Evolutionary conservation across 2,113 vertebrate species (phyloP), one percentile per base, ranked within the genome.

Genomic region (Hippocampus comes): DNA sequence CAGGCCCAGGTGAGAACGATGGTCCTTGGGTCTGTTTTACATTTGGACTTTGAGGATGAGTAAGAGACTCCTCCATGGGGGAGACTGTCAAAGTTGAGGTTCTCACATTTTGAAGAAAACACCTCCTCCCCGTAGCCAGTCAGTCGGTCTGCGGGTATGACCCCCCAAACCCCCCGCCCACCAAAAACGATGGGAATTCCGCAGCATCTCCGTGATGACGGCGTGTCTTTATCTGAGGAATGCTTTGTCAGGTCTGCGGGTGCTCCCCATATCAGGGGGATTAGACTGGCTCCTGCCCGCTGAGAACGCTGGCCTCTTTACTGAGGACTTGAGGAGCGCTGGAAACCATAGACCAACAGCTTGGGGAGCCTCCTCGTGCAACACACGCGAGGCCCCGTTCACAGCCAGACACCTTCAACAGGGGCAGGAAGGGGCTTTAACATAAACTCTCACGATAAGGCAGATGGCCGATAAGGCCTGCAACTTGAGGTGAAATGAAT

Each of bases 191-290:
- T 93, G 92, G 92, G 93, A 94, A 94, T 96, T 95, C 94, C 91
- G 91, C 93, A 84, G 92, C 94, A 91, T 94, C 91, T 93, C 93
- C 96, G 94, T 95, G 95, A 96, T 95, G 95, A 96, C 96, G 94
- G 91, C 86, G 80, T 79, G 80, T 88, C 95, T 98, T 93, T 99
- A 99, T 99, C 97, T 99, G 92, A 95, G 95, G 97, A 99, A 98
- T 99, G 97, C 93, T 94, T 90, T 96, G 95, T 97, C 95, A 97
- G 95, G 94, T 94, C 95, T 99, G 95, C 93, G 93, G 94, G 91
- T 88, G 91, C 95, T 98, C 94, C 95, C 95, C 94, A 92, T 99
- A 98, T 98, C 96, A 96, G 96, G 92, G 93, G 96, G 95, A 96
- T 98, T 98, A 98, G 95, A 81, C 88, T 89, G 92, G 90, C 92